Percentiles rank a stretch among this genome's conserved stretches.
Conservation (phyloP, 2,113 vertebrate genomes). For the Procavia capensis region DNA sequence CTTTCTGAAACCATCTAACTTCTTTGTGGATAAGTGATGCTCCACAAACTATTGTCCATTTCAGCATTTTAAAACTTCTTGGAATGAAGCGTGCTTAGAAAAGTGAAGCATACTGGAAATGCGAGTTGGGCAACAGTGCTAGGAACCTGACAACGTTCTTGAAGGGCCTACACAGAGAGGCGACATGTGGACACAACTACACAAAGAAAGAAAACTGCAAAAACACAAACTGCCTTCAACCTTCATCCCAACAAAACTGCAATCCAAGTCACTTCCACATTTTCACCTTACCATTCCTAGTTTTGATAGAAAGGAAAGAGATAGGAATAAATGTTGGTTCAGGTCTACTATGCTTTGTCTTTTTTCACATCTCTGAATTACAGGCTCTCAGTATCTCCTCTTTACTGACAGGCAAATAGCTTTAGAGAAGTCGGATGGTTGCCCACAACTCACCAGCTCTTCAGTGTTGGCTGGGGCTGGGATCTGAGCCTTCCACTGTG, state of each 20-base stretch:
- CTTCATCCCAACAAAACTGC: not conserved
- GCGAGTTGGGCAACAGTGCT: not conserved
- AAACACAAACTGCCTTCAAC: not conserved
- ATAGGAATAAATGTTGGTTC: not conserved
- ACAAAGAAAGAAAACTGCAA: not conserved
- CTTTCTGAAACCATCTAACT: conserved; percentile 1
- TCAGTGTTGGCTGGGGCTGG: rapidly evolving
- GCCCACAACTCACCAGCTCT: not conserved
- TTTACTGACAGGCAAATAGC: not conserved
- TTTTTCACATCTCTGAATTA: not conserved
- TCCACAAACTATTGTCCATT: conserved; percentile 38
- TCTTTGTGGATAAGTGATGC: not conserved
- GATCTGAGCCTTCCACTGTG: not conserved
- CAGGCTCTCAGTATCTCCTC: not conserved
- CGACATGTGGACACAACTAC: not conserved
- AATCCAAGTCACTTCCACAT: not conserved
- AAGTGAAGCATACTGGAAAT: not conserved
- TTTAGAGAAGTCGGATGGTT: not conserved
- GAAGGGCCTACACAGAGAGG: not conserved
- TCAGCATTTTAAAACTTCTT: conserved; percentile 10
- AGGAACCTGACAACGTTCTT: not conserved
- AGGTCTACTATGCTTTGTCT: not conserved
- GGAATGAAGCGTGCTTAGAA: conserved; percentile 6
- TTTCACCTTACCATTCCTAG: not conserved
- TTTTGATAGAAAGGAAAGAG: not conserved